phyloP scores from a whole-genome alignment of 92 coral and sea anemone species.

The Metridium senile region DNA sequence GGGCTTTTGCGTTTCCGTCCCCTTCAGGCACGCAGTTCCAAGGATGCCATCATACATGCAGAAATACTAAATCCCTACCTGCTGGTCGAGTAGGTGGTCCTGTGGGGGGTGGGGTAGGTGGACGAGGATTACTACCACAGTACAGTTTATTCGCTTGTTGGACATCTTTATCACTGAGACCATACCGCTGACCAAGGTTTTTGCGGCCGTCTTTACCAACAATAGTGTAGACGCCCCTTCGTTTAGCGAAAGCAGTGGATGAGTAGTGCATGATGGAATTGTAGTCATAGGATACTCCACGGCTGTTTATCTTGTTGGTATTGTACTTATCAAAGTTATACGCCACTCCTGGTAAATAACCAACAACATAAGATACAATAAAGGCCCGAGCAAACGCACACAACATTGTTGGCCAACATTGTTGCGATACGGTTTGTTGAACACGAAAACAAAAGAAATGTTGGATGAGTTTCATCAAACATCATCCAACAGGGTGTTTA shows the following conservation, averaged over 20 bases:
- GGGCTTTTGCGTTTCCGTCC: too few relatives aligned
- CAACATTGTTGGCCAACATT: too few relatives aligned
- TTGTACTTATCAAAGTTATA: slow-evolving; percentile 80
- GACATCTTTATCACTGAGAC: slow-evolving; percentile 75
- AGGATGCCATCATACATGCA: too few relatives aligned
- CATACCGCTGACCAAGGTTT: slow-evolving; percentile 91
- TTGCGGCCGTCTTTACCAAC: slow-evolving; percentile 56
- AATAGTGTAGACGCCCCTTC: slow-evolving; percentile 67
- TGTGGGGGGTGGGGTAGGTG: slow-evolving; percentile 42
- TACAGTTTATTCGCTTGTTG: slow-evolving; percentile 76
- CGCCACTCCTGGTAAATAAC: slow-evolving; percentile 52
- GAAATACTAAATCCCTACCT: slow-evolving; percentile 42
- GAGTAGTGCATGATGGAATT: slow-evolving; percentile 78
- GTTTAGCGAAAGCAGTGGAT: slow-evolving; percentile 73
- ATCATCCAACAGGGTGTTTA: too few relatives aligned
- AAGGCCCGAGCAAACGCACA: too few relatives aligned
- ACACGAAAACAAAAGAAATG: too few relatives aligned
- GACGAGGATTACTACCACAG: slow-evolving; percentile 60
- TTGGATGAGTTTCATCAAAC: too few relatives aligned
- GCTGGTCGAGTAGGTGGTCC: slow-evolving; percentile 58
- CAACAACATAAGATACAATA: background rate
- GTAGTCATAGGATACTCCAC: slow-evolving; percentile 72
- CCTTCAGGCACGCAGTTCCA: too few relatives aligned
- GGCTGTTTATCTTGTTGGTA: slow-evolving; percentile 65
- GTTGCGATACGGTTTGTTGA: too few relatives aligned